These are phyloP conservation scores for Scaptodrosophila latifasciaeformis DNA, from an alignment of 2,888 invertebrate genomes.

Conservation along the genomic window DNA sequence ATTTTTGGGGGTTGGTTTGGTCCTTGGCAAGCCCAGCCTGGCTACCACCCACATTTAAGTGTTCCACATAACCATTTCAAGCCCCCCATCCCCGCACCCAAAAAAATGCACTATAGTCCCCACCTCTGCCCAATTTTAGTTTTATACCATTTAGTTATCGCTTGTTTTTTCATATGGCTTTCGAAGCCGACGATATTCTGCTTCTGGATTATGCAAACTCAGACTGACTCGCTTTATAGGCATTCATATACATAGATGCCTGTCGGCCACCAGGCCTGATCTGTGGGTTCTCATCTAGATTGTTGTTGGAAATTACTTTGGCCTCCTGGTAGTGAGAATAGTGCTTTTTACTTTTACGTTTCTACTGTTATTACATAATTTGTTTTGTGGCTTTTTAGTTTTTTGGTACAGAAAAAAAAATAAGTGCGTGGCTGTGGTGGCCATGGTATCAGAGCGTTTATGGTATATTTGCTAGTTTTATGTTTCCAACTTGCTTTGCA, in stretches of 20 bases:
- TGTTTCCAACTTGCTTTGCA: conserved; percentile 23
- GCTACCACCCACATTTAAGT: conserved; percentile 68
- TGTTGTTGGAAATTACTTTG: conserved; percentile 3
- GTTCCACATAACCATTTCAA: conserved; percentile 59
- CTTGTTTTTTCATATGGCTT: conserved; percentile 66
- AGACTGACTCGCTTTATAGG: background rate
- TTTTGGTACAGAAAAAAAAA: no score
- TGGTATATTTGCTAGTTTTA: conserved; percentile 34
- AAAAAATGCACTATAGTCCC: background rate
- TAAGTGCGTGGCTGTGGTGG: background rate
- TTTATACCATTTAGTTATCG: conserved; percentile 50
- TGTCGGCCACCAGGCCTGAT: conserved; percentile 24
- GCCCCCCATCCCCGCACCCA: conserved; percentile 8
- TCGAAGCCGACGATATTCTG: conserved; percentile 59
- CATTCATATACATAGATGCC: background rate
- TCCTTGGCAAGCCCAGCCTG: conserved; percentile 16
- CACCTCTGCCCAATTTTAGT: background rate
- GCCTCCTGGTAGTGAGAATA: no score
- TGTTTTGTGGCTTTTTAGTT: conserved; percentile 49
- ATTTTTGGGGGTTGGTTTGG: conserved; percentile 52
- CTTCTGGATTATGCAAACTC: conserved; percentile 17
- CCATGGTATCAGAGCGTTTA: conserved; percentile 39
- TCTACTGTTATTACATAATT: conserved; percentile 21
- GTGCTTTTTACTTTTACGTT: conserved; percentile 27
- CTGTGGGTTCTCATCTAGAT: background rate